Base-by-base conservation (phyloP, 2,113 vertebrate species). In the Pollimyrus isidori region DNA sequence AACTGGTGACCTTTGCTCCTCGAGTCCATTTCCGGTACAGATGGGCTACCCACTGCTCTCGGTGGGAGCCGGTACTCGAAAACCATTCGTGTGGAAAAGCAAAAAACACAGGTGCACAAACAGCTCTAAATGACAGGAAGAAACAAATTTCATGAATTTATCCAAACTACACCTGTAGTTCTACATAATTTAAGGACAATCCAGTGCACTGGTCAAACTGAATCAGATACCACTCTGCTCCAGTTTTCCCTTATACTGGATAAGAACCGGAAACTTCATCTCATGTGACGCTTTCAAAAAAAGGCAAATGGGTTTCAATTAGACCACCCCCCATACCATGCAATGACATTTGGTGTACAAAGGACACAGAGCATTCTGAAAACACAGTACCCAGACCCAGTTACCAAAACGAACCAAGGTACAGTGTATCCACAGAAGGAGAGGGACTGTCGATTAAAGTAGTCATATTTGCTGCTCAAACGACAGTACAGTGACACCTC, bases 331-430 rank as follows among this genome's bases (percentile, higher is more conserved):
- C 69, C 30, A 39, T 19, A 30, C n/a, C 62, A 65, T 11, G 9
- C 0, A 50, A 30, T 0, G 5, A 48, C 45, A 85, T 85, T 11
- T 46, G 80, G 3, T 26, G 21, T 50, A 9, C 9, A 85, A 93
- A 84, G 45, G 90, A 73, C 46, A 30, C 89, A 73, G 53, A 85
- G 65, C 91, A 90, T 90, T 88, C 90, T 93, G 91, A 89, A 94
- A 93, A 89, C 49, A 52, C 80, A 62, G 65, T 95, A 95, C 95
- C 94, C 92, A 92, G 93, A 95, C 96, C 94, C 93, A 92, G 91
- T 94, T 92, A 93, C 92, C 92, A 95, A 4, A 89, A 89, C 91
- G 50, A 92, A 89, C 23, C 90, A 92, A 87, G 88, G 91, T 90
- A 89, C 92, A 86, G 91, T 88, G 92, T 93, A 93, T 92, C 46